Evolutionary conservation across 2,797 vertebrate species (phyloP).

Genomic region (Carcharodon carcharias): DNA sequence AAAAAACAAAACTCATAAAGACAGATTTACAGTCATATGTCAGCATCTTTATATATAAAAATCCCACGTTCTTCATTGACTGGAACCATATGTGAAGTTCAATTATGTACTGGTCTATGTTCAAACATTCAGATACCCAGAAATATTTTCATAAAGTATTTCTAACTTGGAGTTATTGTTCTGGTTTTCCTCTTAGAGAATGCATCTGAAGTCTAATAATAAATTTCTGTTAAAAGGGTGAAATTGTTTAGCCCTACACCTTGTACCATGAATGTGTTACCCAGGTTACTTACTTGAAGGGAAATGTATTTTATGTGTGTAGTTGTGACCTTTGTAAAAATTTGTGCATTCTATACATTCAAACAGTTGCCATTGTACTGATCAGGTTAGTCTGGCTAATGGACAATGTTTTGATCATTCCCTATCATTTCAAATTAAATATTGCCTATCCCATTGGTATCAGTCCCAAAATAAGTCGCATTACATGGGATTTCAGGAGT

Average conservation of each 20-base stretch:
- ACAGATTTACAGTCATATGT: not conserved
- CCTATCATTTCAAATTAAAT: not conserved
- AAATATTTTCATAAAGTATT: not conserved
- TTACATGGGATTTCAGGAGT: not conserved
- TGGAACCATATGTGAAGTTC: not conserved
- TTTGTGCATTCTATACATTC: not conserved
- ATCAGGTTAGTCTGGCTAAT: not conserved
- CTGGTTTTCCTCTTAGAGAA: not conserved
- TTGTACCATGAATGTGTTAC: not conserved
- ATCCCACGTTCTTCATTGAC: not conserved
- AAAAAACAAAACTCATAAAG: slow-evolving; percentile 12
- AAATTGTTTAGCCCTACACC: not conserved
- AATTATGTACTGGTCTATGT: not conserved
- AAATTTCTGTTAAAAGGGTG: not conserved
- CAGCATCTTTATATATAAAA: not conserved
- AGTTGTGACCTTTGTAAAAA: not conserved
- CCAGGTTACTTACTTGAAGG: not conserved
- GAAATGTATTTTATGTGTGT: not conserved
- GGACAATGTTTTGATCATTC: not conserved
- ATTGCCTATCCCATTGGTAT: not conserved
- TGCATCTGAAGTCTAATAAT: not conserved
- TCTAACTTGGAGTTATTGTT: not conserved
- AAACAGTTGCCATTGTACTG: not conserved
- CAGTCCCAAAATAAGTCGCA: not conserved
- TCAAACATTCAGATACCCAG: not conserved